Percentiles rank a stretch among this genome's conserved stretches.
These are phyloP conservation scores for Tipula confusa DNA, from an alignment of 2,888 invertebrate genomes.

Conservation along the genomic window DNA sequence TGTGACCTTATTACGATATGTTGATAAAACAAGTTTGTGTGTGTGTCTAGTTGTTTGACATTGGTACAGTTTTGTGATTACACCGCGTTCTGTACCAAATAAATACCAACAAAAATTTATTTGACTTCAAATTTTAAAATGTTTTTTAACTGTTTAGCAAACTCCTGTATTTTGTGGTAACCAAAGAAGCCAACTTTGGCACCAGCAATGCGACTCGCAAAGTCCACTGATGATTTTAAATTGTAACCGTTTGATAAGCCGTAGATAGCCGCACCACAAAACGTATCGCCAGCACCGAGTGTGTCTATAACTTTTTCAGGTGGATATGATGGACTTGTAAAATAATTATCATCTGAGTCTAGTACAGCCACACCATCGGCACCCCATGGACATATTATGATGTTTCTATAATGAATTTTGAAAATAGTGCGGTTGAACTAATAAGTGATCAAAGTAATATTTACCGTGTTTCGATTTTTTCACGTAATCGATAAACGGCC, in stretches of 20 bases:
- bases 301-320: slow-evolving; percentile 57
- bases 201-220: slow-evolving; percentile 60
- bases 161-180: slow-evolving; percentile 48
- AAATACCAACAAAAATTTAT: background rate
- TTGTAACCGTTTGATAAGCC: slow-evolving; percentile 49
- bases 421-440: background rate
- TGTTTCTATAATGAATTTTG: slow-evolving; percentile 40
- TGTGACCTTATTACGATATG: no score
- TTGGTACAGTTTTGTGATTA: no score
- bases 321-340: slow-evolving; percentile 51
- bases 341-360: slow-evolving; percentile 42
- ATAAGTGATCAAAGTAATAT: background rate
- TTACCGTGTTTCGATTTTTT: slow-evolving; percentile 40
- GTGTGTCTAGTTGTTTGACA: background rate
- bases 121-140: background rate
- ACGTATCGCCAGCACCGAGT: slow-evolving; percentile 66
- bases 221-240: slow-evolving; percentile 52
- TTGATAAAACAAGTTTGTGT: background rate
- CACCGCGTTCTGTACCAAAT: no score
- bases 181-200: slow-evolving; percentile 55
- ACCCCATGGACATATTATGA: slow-evolving; percentile 58
- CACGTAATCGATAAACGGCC: slow-evolving; percentile 50
- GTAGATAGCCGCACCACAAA: slow-evolving; percentile 57
- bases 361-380: slow-evolving; percentile 54
- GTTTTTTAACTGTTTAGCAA: slow-evolving; percentile 9